A percentile compares a stretch with the other conserved stretches of the same genome.
Evolutionary conservation across 2,113 vertebrate species (phyloP).

Genomic region (Grus americana): DNA sequence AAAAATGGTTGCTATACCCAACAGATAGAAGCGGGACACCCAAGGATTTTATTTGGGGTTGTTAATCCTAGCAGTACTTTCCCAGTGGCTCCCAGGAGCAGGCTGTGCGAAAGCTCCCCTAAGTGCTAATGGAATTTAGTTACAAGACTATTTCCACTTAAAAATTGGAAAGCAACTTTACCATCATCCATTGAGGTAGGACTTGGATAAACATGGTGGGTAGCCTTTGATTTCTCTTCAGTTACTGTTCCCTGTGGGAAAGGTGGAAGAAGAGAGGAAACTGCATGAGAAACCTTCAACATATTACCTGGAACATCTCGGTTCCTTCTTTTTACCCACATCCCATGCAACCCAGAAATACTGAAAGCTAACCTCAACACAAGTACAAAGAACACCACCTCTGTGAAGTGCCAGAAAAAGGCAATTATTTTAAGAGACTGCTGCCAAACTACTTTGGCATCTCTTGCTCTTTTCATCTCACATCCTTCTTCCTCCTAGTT

Average conservation of each 20-base stretch:
- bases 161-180: constrained; percentile 33
- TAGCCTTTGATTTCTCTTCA: constrained; percentile 95
- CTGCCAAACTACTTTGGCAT: background rate
- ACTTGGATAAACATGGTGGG: constrained; percentile 90
- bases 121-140: background rate
- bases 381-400: background rate
- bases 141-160: background rate
- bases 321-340: background rate
- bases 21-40: background rate
- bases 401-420: background rate
- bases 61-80: background rate
- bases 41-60: background rate
- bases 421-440: background rate
- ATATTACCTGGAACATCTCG: background rate
- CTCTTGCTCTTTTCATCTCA: background rate
- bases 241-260: constrained; percentile 87
- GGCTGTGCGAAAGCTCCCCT: rapidly evolving
- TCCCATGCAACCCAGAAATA: background rate
- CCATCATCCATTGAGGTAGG: constrained; percentile 89
- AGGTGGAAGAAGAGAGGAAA: background rate
- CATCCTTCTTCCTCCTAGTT: background rate
- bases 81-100: background rate
- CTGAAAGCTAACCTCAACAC: background rate
- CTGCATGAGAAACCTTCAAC: background rate
- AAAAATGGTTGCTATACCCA: background rate